Evolutionary conservation across 2,797 vertebrate species (phyloP), one percentile per base, ranked within the genome.

Genomic region (Amniataba percoides): DNA sequence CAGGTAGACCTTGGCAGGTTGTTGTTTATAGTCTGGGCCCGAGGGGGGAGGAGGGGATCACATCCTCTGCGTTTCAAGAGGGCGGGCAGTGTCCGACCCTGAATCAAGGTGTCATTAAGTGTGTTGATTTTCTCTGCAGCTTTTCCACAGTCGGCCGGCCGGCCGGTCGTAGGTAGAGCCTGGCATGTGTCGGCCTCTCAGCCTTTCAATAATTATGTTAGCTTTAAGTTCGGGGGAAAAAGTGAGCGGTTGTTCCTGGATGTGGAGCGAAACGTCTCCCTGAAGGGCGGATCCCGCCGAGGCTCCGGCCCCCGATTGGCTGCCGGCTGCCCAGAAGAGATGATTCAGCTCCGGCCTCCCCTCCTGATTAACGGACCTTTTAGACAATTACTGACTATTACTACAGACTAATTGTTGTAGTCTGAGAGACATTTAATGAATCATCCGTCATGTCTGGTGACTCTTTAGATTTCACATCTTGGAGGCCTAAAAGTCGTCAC

Each of bases 1-100:
- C 88, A 87, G 88, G 89, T 89, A 87, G 88, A 81, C 78, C 84
- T 84, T 82, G 84, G 88, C 82, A 84, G 83, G 87, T 87, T 74
- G 78, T 82, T 92, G 83, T 92, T 90, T 90, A 78, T 80, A 72
- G 87, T 90, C 81, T 82, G 74, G 80, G 51, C 74, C 53, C 1
- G n/a, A 7, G 42, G n/a, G n/a, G 49, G 18, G n/a, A 12, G 3
- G 36, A 21, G 48, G 56, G 55, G 77, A 45, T 80, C 83, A 78
- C 71, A 79, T 83, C 84, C 77, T 78, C 23, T 14, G 34, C 53
- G 53, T n/a, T 65, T 87, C 81, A 71, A 68, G 76, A 77, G 78
- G 67, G 39, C 31, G 23, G 68, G 34, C 65, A 34, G 68, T 46
- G 74, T 82, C 76, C 27, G 46, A 81, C 87, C 81, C 77, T 73